Base-by-base conservation (phyloP, 1,140 invertebrate species). In the Drosophila yakuba region DNA sequence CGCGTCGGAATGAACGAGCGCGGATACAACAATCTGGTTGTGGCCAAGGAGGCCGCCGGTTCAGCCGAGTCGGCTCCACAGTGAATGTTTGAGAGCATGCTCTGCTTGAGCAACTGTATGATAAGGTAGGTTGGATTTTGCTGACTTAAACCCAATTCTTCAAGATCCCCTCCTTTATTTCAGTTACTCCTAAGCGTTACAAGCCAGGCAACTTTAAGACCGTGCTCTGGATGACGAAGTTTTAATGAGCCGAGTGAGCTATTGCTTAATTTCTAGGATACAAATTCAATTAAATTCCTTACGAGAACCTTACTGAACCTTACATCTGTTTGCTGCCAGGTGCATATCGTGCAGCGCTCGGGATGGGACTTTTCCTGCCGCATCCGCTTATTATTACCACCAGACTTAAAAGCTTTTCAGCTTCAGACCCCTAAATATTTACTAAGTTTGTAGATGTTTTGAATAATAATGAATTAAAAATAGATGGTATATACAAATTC, bases 1-100 rank as follows among this genome's bases (percentile, higher is more conserved):
- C 90, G 95, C 32, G 94, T 93, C 68, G 83, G 93, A 17, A 76
- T 95, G 48, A 93, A 93, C 72, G 92, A 93, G 28, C 54, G 45
- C n/a, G 73, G 76, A 36, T 89, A 89, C 15, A 63, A 84, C 25
- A 71, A 48, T 61, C 55, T 89, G 43, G 61, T 84, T 7, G 57
- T 74, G 48, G 50, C 66, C 23, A 80, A 80, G 39, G 58, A 79
- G 11, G 41, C 38, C 3, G 7, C 41, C 41, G 14, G 44, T 7
- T 7, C 36, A 7, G 51, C 35, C 11, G 47, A 62, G 25, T 36
- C 67, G 11, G 15, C 10, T 32, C 39, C 60, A 14, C 28, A 64
- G 14, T 58, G 58, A 23, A 57, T 56, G 60, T 57, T 63, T 63
- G 12, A 11, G 25, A 39, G 6, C 41, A 2, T 38, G 38, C 12